Evolutionary conservation across 2,888 invertebrate genomes (phyloP), one percentile per base, ranked within the genome.

Genomic region (Calliopum simillimum): DNA sequence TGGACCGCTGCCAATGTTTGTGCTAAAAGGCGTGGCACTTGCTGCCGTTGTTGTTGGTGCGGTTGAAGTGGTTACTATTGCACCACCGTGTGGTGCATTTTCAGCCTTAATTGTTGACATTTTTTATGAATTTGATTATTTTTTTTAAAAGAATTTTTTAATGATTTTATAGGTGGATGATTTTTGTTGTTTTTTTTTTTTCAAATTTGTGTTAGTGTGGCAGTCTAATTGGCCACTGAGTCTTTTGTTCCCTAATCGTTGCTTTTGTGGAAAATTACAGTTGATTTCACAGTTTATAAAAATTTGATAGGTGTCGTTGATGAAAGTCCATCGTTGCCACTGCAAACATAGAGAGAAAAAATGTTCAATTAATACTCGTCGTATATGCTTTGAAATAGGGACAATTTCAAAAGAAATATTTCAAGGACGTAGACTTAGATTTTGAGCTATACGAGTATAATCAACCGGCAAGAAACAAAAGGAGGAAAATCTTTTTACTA

Each of bases 301-400:
- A 83, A 73, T 83, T 81, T 68, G 83, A 83, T 43, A 82, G 78
- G 78, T 83, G 83, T 75, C 82, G 81, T 78, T 82, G 83, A 78
- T 83, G 81, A 73, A 78, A 78, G 77, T 79, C 80, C 82, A 83
- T 83, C 25, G 53, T 65, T 19, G 23, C 41, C n/a, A 33, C 33
- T 33, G 33, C 8, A 33, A 33, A 65, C 1, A n/a, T 2, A 47
- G 23, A 43, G 53, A 12, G 8, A 47, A 2, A 69, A 53, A 61
- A 13, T 11, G 41, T 23, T 51, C 13, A 19, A 61, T n/a, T n/a
- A n/a, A n/a, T n/a, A n/a, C n/a, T n/a, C n/a, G n/a, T n/a, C n/a
- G n/a, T n/a, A n/a, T n/a, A n/a, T n/a, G n/a, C n/a, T n/a, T n/a
- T n/a, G n/a, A n/a, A n/a, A n/a, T n/a, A n/a, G n/a, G n/a, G n/a